These are phyloP conservation scores for Labeo rohita DNA, from an alignment of 2,113 vertebrate species.

Conservation along the genomic window DNA sequence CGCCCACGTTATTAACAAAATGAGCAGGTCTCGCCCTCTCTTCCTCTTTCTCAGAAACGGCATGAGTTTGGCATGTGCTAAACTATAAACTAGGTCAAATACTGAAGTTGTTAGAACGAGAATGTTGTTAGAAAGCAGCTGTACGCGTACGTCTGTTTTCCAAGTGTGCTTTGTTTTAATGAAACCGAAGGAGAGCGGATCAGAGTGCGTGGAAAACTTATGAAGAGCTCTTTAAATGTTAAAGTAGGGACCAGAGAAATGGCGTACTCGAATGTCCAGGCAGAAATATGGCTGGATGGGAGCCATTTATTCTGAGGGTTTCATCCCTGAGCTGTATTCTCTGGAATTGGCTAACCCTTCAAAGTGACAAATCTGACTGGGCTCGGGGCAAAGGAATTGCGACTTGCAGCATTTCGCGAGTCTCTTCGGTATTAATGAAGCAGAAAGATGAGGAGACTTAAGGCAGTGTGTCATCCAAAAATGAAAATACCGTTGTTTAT, in stretches of 20 bases:
- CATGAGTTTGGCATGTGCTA: not conserved
- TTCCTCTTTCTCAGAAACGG: not conserved
- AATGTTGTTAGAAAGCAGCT: not conserved
- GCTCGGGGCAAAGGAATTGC: not conserved
- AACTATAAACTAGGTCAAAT: slow-evolving; percentile 21
- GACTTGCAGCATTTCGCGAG: not conserved
- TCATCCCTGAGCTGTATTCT: not conserved
- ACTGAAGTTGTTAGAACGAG: slow-evolving; percentile 17
- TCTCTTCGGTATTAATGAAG: not conserved
- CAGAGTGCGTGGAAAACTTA: not conserved
- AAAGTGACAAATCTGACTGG: not conserved
- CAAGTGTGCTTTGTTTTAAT: slow-evolving; percentile 21
- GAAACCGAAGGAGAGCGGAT: not conserved
- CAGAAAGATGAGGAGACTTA: not conserved
- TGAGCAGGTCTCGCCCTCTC: slow-evolving; percentile 11
- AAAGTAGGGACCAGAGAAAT: not conserved
- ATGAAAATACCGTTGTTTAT: not conserved
- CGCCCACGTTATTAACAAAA: slow-evolving; percentile 18
- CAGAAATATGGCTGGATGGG: not conserved
- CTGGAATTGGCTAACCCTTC: not conserved
- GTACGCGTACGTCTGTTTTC: not conserved
- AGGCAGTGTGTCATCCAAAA: not conserved
- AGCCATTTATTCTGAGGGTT: not conserved
- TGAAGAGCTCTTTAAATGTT: not conserved
- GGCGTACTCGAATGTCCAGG: not conserved